Conservation (phyloP, 2,113 vertebrate species). For the Pogona vitticeps region DNA sequence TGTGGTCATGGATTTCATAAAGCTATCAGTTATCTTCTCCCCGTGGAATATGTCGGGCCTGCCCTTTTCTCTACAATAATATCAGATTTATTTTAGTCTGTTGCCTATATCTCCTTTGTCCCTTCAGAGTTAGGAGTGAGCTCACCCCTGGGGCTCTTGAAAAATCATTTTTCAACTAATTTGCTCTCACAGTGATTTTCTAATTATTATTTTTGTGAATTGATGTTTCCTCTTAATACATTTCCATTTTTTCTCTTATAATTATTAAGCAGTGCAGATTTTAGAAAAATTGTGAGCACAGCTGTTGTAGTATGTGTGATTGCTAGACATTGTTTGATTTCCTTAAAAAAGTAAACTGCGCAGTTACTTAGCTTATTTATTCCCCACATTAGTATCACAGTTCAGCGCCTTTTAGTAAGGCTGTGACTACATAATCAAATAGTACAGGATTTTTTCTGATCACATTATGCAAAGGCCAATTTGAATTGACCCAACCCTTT, state of each 20-base stretch:
- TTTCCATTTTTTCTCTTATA: background rate
- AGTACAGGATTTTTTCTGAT: too few relatives aligned
- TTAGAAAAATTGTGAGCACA: background rate
- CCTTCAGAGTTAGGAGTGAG: background rate
- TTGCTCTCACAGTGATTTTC: constrained; percentile 12
- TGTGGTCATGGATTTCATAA: constrained; percentile 17
- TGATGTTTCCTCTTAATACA: background rate
- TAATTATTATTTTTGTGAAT: background rate
- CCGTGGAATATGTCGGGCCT: background rate
- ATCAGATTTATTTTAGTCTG: constrained; percentile 25
- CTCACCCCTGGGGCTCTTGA: constrained; percentile 1
- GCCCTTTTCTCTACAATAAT: constrained; percentile 17
- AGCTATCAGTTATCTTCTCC: constrained; percentile 20
- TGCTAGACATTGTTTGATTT: background rate
- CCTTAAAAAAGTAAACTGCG: background rate
- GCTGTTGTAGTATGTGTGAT: background rate
- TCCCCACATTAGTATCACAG: too few relatives aligned
- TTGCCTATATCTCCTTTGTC: constrained; percentile 1
- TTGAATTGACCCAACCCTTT: too few relatives aligned
- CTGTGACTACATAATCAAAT: too few relatives aligned
- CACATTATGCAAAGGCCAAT: too few relatives aligned
- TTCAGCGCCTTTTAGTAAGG: too few relatives aligned
- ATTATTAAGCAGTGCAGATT: background rate
- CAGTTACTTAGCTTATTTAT: background rate
- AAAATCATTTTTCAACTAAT: constrained; percentile 24